Percentiles rank a stretch among this genome's conserved stretches.
phyloP scores from a whole-genome alignment of 2,113 vertebrate species.

The Ptyas mucosa region DNA sequence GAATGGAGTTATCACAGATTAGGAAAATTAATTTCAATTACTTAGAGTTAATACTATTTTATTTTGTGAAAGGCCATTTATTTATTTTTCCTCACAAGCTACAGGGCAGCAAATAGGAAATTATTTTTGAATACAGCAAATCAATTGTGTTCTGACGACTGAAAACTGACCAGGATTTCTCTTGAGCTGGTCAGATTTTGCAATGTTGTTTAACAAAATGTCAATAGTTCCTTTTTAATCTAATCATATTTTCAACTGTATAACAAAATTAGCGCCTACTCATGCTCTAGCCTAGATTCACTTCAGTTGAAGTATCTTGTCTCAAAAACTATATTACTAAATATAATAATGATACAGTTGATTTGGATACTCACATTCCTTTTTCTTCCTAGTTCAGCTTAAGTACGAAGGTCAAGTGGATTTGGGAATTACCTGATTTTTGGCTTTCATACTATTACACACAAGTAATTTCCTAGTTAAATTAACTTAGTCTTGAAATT shows the following conservation, averaged over 20 bases:
- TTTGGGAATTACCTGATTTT: background rate
- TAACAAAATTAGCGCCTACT: background rate
- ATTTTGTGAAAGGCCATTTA: background rate
- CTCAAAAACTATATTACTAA: background rate
- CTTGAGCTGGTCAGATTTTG: background rate
- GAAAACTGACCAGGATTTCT: background rate
- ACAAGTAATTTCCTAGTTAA: background rate
- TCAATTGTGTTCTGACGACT: background rate
- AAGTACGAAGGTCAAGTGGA: background rate
- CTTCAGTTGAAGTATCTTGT: background rate
- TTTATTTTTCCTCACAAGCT: background rate
- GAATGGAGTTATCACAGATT: background rate
- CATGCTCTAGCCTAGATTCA: too few relatives aligned
- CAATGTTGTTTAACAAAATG: background rate
- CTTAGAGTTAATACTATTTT: background rate
- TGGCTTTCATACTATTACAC: background rate
- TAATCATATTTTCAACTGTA: background rate
- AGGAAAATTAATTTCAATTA: slow-evolving; percentile 18
- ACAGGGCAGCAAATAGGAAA: background rate
- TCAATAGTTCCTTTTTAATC: background rate
- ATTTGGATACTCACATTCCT: background rate
- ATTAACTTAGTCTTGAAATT: background rate
- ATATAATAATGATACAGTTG: background rate
- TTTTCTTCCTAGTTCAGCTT: background rate
- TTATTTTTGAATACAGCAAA: background rate